Conservation (phyloP, 1,140 invertebrate genomes). For the Drosophila santomea region DNA sequence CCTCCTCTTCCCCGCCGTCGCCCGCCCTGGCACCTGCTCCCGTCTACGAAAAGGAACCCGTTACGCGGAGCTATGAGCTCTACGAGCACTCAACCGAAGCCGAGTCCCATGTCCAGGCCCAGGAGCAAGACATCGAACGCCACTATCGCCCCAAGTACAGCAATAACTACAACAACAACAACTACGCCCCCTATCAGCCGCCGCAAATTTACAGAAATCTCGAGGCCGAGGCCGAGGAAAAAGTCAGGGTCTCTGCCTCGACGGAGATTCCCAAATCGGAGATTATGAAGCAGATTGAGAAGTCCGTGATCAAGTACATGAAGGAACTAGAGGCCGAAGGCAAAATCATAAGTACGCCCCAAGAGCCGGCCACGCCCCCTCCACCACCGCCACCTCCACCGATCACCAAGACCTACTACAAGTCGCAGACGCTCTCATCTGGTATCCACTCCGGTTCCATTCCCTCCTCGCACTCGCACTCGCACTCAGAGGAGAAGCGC, state of each 20-base stretch:
- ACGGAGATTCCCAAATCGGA: conserved; percentile 83
- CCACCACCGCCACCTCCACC: conserved; percentile 49
- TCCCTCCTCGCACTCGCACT: conserved; percentile 10
- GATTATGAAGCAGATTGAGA: conserved; percentile 83
- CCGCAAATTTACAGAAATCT: conserved; percentile 46
- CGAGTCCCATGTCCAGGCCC: conserved; percentile 1
- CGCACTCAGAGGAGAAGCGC: conserved; percentile 60
- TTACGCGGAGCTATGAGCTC: conserved; percentile 68
- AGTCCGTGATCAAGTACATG: conserved; percentile 83
- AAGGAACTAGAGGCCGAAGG: conserved; percentile 82
- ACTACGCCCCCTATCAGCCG: conserved; percentile 41
- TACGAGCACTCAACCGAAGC: conserved; percentile 55
- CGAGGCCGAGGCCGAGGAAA: conserved; percentile 67
- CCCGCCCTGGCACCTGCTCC: conserved; percentile 48
- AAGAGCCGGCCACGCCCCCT: conserved; percentile 34
- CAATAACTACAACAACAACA: conserved; percentile 27
- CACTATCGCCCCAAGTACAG: conserved; percentile 76
- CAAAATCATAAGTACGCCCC: conserved; percentile 73
- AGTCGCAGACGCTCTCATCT: conserved; percentile 51
- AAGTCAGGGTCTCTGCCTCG: conserved; percentile 74
- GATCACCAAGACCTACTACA: conserved; percentile 70
- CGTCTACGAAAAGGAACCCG: conserved; percentile 75
- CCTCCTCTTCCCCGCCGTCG: conserved; percentile 14
- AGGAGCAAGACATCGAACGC: conserved; percentile 59
- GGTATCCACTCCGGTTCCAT: conserved; percentile 3